These are phyloP conservation scores for Ginglymostoma cirratum DNA, from an alignment of 2,113 vertebrate species.

Conservation along the genomic window DNA sequence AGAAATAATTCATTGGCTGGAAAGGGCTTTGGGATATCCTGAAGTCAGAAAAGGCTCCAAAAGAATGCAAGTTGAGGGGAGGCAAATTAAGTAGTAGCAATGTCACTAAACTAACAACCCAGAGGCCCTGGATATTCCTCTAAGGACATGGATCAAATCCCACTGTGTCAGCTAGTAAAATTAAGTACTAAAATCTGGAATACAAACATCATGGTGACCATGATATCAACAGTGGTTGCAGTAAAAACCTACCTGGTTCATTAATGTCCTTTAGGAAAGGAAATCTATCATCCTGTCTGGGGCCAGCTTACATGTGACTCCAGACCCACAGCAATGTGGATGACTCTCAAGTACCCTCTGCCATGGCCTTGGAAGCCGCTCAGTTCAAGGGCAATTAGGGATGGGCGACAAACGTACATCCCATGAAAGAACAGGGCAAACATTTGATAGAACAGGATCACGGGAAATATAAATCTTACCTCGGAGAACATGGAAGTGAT, in stretches of 20 bases:
- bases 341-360: neutral
- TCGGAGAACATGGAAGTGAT: conserved; percentile 78
- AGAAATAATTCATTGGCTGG: neutral
- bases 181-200: neutral
- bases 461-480: conserved; percentile 54
- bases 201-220: neutral
- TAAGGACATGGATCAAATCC: no score
- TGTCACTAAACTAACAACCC: neutral
- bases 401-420: neutral
- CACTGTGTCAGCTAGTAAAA: neutral
- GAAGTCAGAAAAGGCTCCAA: neutral
- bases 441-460: neutral
- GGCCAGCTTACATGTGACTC: neutral
- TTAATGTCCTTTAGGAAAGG: neutral
- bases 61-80: neutral
- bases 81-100: neutral
- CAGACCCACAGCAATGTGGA: neutral
- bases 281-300: neutral
- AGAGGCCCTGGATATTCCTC: no score
- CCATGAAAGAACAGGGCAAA: neutral
- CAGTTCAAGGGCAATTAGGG: neutral
- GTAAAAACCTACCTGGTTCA: neutral
- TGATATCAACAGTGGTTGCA: no score
- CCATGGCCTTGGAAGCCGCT: neutral
- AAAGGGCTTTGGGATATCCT: neutral